Evolutionary conservation across 1,140 invertebrate genomes (phyloP), one percentile per base, ranked within the genome.

Genomic region (Galendromus occidentalis): DNA sequence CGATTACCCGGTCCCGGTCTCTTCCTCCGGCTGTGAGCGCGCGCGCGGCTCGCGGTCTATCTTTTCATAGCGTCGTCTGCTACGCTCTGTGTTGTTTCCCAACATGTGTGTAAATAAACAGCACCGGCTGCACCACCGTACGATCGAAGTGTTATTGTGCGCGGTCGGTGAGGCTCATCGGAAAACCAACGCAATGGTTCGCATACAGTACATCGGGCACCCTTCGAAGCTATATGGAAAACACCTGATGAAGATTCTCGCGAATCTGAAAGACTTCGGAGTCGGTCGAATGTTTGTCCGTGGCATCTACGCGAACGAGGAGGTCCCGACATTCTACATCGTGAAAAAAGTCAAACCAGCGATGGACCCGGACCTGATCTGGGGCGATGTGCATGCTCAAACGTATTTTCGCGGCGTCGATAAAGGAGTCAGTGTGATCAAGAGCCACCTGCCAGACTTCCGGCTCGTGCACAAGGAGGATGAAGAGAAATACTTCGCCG

Each of bases 181-280:
- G 9, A 39, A 39, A 39, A 4, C 33, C 9, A 4, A 39, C 33
- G 33, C n/a, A 28, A 68, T 68, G 67, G 25, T n/a, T 18, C 51
- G 66, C 28, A 65, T 66, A 14, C 39, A 67, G 17, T 68, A 68
- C 30, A 67, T 68, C 33, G 68, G 68, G 28, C 9, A 25, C 18
- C 20, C 45, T 17, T 47, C 68, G 18, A 7, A 28, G 17, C 41
- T 44, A 28, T 18, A 30, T 12, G 68, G 68, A 17, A 69, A 69
- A 33, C 55, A 29, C n/a, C 33, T 65, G 17, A 67, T 67, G 42
- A 28, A 66, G 29, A 67, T 70, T 45, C 64, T 70, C 25, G 64
- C 64, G 6, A 70, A 70, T 64, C 44, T 70, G 2, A 67, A 68
- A 22, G 66, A 69, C 41, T 69, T 69, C 42, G 69, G 69, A 5